Evolutionary conservation across 2,113 vertebrate genomes (phyloP).

Genomic region (Malurus elegans): DNA sequence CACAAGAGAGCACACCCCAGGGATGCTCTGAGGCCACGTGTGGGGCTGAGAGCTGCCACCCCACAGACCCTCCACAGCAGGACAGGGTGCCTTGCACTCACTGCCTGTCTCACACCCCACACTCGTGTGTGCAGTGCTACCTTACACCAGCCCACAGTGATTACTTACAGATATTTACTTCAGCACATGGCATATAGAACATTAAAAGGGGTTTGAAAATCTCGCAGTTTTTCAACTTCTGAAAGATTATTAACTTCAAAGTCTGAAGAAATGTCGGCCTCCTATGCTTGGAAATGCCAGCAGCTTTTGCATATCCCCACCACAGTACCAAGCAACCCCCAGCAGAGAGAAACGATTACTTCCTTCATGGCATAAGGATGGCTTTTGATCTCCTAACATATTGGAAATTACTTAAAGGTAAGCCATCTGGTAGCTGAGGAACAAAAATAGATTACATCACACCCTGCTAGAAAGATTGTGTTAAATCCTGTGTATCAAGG

Average conservation of each 20-base stretch:
- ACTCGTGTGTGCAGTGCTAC: rapidly evolving
- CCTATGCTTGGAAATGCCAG: conserved; percentile 96
- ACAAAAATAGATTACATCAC: conserved; percentile 91
- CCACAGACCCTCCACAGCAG: background rate
- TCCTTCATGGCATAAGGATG: conserved; percentile 76
- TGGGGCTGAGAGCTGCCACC: background rate
- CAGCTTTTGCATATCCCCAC: conserved; percentile 87
- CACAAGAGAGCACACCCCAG: background rate
- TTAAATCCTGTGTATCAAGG: conserved; percentile 80
- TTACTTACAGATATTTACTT: conserved; percentile 75
- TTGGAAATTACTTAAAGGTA: conserved; percentile 94
- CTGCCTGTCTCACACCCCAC: rapidly evolving
- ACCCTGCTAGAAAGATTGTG: conserved; percentile 83
- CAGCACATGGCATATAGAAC: conserved; percentile 74
- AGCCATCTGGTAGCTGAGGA: conserved; percentile 83
- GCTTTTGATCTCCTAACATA: conserved; percentile 93
- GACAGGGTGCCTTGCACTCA: background rate
- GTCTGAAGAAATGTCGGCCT: conserved; percentile 92
- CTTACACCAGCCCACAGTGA: background rate
- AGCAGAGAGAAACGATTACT: conserved; percentile 88
- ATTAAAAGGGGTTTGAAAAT: conserved; percentile 77
- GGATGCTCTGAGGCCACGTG: background rate
- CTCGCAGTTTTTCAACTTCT: conserved; percentile 83
- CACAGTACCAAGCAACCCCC: conserved; percentile 76
- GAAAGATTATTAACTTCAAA: conserved; percentile 98